Conservation (phyloP, 2,113 vertebrate genomes). For the Camelus bactrianus region DNA sequence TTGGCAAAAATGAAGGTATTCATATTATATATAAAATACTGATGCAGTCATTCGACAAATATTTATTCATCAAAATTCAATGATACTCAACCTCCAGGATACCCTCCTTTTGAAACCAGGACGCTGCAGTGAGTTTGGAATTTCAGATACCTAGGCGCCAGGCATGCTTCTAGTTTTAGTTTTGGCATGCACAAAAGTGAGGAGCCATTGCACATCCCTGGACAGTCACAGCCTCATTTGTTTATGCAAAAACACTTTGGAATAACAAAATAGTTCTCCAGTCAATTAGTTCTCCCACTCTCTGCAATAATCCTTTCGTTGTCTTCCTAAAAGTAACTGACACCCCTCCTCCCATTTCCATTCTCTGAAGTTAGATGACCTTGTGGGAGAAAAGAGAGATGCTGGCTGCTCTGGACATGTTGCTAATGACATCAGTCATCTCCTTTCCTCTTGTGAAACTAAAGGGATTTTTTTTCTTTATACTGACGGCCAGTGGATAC, state of each 20-base stretch:
- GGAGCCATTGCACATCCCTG: neutral
- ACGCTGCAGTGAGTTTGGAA: neutral
- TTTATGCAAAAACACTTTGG: neutral
- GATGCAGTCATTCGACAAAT: neutral
- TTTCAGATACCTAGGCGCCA: neutral
- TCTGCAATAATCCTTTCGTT: neutral
- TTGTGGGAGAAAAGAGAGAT: neutral
- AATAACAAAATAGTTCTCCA: neutral
- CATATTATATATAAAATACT: neutral
- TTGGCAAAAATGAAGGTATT: neutral
- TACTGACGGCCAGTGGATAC: rapidly evolving
- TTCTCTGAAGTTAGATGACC: neutral
- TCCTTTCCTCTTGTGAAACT: neutral
- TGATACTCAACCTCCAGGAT: neutral
- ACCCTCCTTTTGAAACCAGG: neutral
- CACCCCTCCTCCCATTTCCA: neutral
- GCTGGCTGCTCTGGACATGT: rapidly evolving
- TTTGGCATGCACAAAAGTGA: neutral
- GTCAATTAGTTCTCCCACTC: neutral
- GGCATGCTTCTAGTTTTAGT: neutral
- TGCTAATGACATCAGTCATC: no score
- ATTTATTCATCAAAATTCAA: neutral
- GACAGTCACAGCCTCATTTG: neutral
- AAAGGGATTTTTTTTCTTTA: neutral
- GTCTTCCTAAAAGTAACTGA: neutral